phyloP scores from a whole-genome alignment of 2,797 vertebrate species.

The Gymnoscopelus microlampas region DNA sequence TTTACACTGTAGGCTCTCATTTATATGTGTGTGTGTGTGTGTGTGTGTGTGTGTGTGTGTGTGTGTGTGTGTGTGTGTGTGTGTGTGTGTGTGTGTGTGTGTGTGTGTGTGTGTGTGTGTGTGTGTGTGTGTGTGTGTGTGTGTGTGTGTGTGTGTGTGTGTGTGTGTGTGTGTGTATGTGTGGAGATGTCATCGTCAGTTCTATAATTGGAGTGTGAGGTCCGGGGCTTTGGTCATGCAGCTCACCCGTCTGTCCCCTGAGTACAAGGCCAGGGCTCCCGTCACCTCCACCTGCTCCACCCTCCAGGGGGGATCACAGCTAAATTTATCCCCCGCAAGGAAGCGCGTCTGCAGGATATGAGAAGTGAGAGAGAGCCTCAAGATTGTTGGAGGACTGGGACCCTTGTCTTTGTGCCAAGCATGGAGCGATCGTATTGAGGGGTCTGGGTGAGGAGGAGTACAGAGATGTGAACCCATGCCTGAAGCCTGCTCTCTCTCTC shows the following conservation, averaged over 20 bases:
- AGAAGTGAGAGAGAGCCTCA: slow-evolving; percentile 54
- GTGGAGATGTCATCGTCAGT: slow-evolving; percentile 59
- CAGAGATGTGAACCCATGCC: slow-evolving; percentile 31
- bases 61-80: slow-evolving; percentile 33
- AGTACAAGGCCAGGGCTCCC: slow-evolving; percentile 70
- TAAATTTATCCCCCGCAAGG: slow-evolving; percentile 70
- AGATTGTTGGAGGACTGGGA: slow-evolving; percentile 57
- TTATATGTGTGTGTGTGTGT: slow-evolving; percentile 16
- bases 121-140: slow-evolving; percentile 33
- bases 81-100: slow-evolving; percentile 30
- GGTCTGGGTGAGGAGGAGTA: slow-evolving; percentile 34
- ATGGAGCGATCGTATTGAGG: slow-evolving; percentile 32
- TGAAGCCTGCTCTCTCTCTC: slow-evolving; percentile 31
- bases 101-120: slow-evolving; percentile 27
- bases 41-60: slow-evolving; percentile 29
- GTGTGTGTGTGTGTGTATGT: slow-evolving; percentile 15
- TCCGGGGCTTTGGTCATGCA: slow-evolving; percentile 70
- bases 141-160: slow-evolving; percentile 29
- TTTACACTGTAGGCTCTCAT: slow-evolving; percentile 23
- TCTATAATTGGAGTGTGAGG: slow-evolving; percentile 61
- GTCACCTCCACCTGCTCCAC: slow-evolving; percentile 78
- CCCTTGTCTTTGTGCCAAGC: slow-evolving; percentile 53
- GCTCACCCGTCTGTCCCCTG: slow-evolving; percentile 76
- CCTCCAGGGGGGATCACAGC: slow-evolving; percentile 63
- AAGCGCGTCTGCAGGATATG: slow-evolving; percentile 48